Evolutionary conservation across 2,797 vertebrate genomes (phyloP), one percentile per base, ranked within the genome.

Genomic region (Enteromius thamalakanensis): DNA sequence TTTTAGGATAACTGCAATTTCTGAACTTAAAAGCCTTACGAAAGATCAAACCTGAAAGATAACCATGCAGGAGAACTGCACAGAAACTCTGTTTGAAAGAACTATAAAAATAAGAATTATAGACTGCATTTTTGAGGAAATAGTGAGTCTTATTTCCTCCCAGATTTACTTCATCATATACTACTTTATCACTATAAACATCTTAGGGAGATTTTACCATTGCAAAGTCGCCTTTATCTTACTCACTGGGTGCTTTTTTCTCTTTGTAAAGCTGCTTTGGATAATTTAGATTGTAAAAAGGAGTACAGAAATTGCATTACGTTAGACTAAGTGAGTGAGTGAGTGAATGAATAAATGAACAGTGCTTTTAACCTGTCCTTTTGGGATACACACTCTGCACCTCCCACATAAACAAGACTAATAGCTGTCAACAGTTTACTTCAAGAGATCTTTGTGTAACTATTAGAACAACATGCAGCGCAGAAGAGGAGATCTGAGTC

Each of bases 361-460:
- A 26, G 1, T 60, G 15, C 79, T 47, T 70, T 71, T 58, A 80
- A 70, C 51, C 34, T 58, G 26, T 81, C 40, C 68, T 80, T 55
- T 72, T 64, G 42, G 55, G 8, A 64, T 74, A 64, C 12, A 47
- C 69, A 62, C n/a, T 64, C 19, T 49, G 21, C 7, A 2, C 10
- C 12, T 49, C 42, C 12, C 21, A 1, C n/a, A 45, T 45, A 82
- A 76, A 76, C 49, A 32, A 3, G 2, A 68, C 23, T 32, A 68
- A 82, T 69, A 83, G 32, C 76, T 76, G 60, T 82, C 72, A 82
- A 85, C 72, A 34, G 76, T 55, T 80, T 70, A 37, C 68, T 62
- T 47, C 67, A 34, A n/a, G 26, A 76, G 71, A 58, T 80, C 53
- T 72, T 71, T 78, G 81, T 84, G 79, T 71, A 80, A 76, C 68